Conservation (phyloP, 2,797 vertebrate species). For the Macropus fuliginosus region DNA sequence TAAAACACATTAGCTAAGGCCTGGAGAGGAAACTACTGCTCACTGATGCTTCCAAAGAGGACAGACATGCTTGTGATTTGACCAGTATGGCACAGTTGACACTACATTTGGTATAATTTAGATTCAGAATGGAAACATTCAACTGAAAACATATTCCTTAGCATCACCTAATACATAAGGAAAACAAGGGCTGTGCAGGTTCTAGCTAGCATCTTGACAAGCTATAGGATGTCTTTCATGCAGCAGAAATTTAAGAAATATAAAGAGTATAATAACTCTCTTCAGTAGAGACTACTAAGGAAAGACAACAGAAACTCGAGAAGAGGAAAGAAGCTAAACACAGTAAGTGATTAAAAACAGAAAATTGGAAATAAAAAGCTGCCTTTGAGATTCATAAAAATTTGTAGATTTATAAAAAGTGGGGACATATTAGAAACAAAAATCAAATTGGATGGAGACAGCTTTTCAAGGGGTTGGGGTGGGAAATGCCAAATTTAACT, state of each 20-base stretch:
- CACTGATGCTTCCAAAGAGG: conserved; percentile 44
- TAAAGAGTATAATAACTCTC: neutral
- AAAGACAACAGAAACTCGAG: conserved; percentile 12
- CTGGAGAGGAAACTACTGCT: conserved; percentile 19
- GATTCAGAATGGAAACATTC: neutral
- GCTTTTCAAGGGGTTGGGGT: neutral
- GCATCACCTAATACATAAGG: neutral
- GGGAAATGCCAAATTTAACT: conserved; percentile 26
- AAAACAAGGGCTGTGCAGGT: neutral
- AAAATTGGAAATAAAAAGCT: conserved; percentile 24
- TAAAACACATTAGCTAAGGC: conserved; percentile 42
- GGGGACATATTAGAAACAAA: conserved; percentile 51
- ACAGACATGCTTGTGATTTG: conserved; percentile 49
- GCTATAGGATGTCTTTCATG: neutral
- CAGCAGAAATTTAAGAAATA: neutral
- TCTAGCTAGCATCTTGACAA: neutral
- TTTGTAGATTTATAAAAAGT: conserved; percentile 16
- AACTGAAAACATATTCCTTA: neutral
- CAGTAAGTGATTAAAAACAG: conserved; percentile 3
- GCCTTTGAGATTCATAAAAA: conserved; percentile 38
- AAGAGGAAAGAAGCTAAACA: neutral
- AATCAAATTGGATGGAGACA: conserved; percentile 47
- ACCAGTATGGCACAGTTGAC: neutral
- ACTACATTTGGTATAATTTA: neutral
- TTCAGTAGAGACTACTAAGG: conserved; percentile 24